These are phyloP conservation scores for Chlorospingus flavigularis DNA, from an alignment of 2,797 vertebrate species.

Conservation along the genomic window DNA sequence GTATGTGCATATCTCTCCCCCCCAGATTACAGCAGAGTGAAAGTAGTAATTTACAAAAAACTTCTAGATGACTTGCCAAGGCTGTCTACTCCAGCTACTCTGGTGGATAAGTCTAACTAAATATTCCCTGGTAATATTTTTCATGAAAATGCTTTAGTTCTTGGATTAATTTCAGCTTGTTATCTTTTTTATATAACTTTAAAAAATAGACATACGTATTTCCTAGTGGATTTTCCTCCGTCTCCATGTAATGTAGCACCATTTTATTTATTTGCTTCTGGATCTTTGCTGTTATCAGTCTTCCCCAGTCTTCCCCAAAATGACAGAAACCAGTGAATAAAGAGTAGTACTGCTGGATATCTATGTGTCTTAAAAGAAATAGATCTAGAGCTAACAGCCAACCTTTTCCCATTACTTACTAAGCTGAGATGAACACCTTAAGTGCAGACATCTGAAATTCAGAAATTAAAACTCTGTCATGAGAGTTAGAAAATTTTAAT, in stretches of 20 bases:
- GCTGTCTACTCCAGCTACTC: neutral
- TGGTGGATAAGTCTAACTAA: neutral
- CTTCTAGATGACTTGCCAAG: neutral
- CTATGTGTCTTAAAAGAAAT: neutral
- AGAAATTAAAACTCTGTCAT: neutral
- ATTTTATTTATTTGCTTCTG: neutral
- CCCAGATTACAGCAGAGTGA: neutral
- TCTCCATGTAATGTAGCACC: neutral
- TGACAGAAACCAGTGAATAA: neutral
- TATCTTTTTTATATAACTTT: neutral
- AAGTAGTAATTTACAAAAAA: neutral
- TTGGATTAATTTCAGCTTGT: neutral
- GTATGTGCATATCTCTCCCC: neutral
- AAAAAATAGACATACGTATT: neutral
- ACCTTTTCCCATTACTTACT: neutral
- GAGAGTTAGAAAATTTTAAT: neutral
- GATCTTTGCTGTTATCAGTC: neutral
- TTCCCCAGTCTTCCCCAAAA: neutral
- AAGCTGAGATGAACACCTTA: neutral
- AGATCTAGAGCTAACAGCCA: neutral
- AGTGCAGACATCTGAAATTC: neutral
- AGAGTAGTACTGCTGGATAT: neutral
- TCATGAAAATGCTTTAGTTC: neutral
- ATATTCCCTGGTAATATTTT: neutral
- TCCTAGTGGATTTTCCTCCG: neutral